Conservation (phyloP, 2,797 vertebrate species). For the Hybognathus amarus region DNA sequence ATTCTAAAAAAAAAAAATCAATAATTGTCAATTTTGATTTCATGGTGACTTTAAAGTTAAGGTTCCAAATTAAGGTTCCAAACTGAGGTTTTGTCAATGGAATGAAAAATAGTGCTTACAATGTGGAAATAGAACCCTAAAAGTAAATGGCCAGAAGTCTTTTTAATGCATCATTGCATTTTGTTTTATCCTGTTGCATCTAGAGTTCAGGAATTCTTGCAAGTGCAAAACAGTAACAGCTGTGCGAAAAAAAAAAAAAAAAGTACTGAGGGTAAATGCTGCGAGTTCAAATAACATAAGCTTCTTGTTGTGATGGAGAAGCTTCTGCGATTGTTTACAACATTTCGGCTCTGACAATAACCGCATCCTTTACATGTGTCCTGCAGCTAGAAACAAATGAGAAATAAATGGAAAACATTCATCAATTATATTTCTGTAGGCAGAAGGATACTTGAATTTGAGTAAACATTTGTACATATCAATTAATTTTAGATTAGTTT, state of each 20-base stretch:
- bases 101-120: background rate
- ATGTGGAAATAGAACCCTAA: slow-evolving; percentile 6
- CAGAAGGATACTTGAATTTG: background rate
- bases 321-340: slow-evolving; percentile 30
- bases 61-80: background rate
- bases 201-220: slow-evolving; percentile 13
- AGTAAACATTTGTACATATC: slow-evolving; percentile 19
- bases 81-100: background rate
- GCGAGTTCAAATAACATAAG: slow-evolving; percentile 38
- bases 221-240: slow-evolving; percentile 29
- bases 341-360: slow-evolving; percentile 25
- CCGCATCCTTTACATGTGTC: background rate
- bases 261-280: slow-evolving; percentile 36
- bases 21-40: background rate
- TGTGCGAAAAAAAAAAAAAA: slow-evolving; percentile 48
- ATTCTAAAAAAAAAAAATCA: background rate
- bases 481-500: slow-evolving; percentile 14
- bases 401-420: slow-evolving; percentile 26
- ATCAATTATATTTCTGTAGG: slow-evolving; percentile 3
- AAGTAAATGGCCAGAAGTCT: background rate
- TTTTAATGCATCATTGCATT: slow-evolving; percentile 31
- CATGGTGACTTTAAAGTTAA: background rate
- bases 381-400: slow-evolving; percentile 32
- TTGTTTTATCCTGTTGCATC: background rate
- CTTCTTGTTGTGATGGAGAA: slow-evolving; percentile 55